phyloP scores from a whole-genome alignment of 1,140 invertebrate genomes.

The Octopus bimaculoides region DNA sequence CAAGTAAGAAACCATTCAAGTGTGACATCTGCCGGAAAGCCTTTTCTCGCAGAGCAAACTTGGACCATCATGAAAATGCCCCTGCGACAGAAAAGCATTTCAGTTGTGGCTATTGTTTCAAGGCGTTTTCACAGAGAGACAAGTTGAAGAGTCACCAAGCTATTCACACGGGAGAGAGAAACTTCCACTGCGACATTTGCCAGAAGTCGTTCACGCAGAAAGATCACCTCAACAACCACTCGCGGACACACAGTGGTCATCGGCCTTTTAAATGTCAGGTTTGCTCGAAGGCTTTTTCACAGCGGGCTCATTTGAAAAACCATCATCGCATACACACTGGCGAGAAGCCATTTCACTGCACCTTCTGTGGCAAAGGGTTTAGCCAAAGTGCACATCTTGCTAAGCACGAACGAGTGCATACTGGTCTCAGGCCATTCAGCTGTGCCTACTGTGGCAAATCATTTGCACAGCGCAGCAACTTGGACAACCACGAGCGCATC shows the following conservation, averaged over 20 bases:
- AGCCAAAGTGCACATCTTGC: slow-evolving; percentile 17
- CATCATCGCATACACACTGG: slow-evolving; percentile 40
- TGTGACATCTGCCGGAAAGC: not conserved
- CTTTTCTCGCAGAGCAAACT: not conserved
- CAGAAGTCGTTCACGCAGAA: slow-evolving; percentile 18
- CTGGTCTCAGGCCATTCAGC: slow-evolving; percentile 47
- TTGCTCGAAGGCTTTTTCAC: slow-evolving; percentile 24
- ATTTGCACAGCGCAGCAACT: slow-evolving; percentile 55
- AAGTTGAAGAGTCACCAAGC: slow-evolving; percentile 9
- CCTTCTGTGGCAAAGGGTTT: slow-evolving; percentile 17
- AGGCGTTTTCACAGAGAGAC: not conserved
- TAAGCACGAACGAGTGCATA: slow-evolving; percentile 45
- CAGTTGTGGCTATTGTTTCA: not conserved
- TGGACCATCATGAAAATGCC: not conserved
- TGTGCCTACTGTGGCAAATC: slow-evolving; percentile 53
- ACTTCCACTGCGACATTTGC: slow-evolving; percentile 15
- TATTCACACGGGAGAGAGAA: slow-evolving; percentile 17
- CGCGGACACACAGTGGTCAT: slow-evolving; percentile 6
- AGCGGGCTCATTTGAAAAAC: slow-evolving; percentile 27
- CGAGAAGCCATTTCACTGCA: slow-evolving; percentile 29
- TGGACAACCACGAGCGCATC: slow-evolving; percentile 75
- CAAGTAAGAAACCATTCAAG: not conserved
- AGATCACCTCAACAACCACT: slow-evolving; percentile 16
- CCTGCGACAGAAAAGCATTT: not conserved
- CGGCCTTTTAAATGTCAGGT: slow-evolving; percentile 19